These are phyloP conservation scores for Raja brachyura DNA, from an alignment of 2,113 vertebrate genomes.

Conservation along the genomic window DNA sequence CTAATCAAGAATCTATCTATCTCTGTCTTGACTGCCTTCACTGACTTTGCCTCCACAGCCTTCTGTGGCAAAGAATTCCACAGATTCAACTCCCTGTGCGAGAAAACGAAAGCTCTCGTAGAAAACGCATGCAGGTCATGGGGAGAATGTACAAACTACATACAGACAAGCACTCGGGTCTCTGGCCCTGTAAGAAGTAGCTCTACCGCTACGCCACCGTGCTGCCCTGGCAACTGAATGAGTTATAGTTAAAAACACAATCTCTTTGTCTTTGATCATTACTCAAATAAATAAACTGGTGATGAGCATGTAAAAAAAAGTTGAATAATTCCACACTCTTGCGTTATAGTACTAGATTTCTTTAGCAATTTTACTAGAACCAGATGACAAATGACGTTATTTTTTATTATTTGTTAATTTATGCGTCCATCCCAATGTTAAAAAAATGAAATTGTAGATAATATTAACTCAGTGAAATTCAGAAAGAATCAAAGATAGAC, in stretches of 20 bases:
- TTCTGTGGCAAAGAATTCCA: too few species aligned
- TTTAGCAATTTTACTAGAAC: neutral
- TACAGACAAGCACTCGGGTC: too few species aligned
- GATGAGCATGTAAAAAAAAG: neutral
- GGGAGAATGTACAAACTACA: too few species aligned
- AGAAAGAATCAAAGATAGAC: too few species aligned
- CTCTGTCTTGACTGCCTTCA: too few species aligned
- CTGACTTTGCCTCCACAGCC: too few species aligned
- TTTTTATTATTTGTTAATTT: neutral
- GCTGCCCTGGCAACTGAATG: neutral
- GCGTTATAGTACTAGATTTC: neutral
- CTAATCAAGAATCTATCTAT: too few species aligned
- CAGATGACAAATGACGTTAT: neutral
- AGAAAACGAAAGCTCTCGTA: too few species aligned
- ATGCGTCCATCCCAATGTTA: neutral
- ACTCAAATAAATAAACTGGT: neutral
- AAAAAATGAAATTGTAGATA: neutral
- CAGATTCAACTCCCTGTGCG: too few species aligned
- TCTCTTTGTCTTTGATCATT: neutral
- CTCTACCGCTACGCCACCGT: too few species aligned
- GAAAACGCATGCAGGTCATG: too few species aligned
- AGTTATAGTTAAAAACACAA: neutral
- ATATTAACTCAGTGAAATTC: neutral
- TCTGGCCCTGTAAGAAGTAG: too few species aligned
- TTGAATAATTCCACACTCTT: neutral